Evolutionary conservation across 92 coral and sea anemone species (phyloP).

Genomic region (Metridium senile): DNA sequence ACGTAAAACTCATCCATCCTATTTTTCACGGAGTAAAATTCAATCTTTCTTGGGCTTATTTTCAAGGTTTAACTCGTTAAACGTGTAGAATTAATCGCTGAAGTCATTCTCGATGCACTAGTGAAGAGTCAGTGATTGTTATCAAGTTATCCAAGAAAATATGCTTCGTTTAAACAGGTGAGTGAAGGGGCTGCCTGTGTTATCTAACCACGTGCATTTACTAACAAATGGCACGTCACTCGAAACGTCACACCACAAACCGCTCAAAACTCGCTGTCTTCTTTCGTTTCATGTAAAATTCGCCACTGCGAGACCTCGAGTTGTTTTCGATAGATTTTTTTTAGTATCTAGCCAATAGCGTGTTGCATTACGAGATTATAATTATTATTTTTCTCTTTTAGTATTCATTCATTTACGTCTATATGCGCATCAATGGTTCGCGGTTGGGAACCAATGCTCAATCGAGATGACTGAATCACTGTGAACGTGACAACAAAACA

Average conservation of each 20-base stretch:
- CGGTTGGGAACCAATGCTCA: not conserved
- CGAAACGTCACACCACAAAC: conserved; percentile 35
- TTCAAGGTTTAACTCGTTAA: not conserved
- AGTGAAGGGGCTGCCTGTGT: conserved; percentile 28
- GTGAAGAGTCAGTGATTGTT: conserved; percentile 30
- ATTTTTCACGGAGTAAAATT: not conserved
- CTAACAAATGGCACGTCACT: conserved; percentile 21
- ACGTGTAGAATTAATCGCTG: not conserved
- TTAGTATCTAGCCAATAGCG: conserved; percentile 12
- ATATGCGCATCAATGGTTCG: conserved; percentile 4
- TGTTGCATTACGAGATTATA: not conserved
- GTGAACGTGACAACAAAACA: not conserved
- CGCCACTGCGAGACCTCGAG: conserved; percentile 4
- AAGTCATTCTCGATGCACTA: conserved; percentile 12
- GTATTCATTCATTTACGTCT: not conserved
- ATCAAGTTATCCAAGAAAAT: conserved; percentile 31
- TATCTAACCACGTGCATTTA: conserved; percentile 33
- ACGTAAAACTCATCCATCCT: conserved; percentile 6
- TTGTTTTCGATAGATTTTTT: not conserved
- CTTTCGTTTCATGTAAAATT: conserved; percentile 14
- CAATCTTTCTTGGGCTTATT: not conserved
- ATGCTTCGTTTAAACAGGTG: conserved; percentile 56
- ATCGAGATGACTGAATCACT: not conserved
- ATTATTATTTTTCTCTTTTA: not conserved
- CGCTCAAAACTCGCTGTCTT: conserved; percentile 18